These are phyloP conservation scores for Gastrophryne carolinensis DNA, from an alignment of 2,797 vertebrate genomes.

Conservation along the genomic window DNA sequence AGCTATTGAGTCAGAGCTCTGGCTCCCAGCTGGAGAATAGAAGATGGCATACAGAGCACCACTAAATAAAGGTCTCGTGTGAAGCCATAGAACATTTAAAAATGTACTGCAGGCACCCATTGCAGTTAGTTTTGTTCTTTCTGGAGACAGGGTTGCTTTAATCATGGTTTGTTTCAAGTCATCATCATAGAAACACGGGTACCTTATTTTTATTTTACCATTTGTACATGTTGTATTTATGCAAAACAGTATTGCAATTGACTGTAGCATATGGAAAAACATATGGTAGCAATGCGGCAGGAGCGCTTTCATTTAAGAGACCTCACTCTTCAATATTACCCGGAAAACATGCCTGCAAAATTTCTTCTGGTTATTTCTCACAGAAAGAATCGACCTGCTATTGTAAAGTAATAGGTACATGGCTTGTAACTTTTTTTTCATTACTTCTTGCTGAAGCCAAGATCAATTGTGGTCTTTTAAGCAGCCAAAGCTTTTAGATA, in stretches of 20 bases:
- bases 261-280: constrained; percentile 13
- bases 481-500: background rate
- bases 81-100: too few species aligned
- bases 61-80: too few species aligned
- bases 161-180: background rate
- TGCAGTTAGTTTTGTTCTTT: too few species aligned
- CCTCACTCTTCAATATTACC: background rate
- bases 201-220: background rate
- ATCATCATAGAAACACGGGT: background rate
- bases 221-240: background rate
- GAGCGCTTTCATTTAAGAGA: background rate
- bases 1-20: too few species aligned
- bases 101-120: too few species aligned
- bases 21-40: too few species aligned
- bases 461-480: constrained; percentile 7
- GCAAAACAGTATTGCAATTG: background rate
- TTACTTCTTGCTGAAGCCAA: background rate
- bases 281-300: background rate
- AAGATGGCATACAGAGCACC: too few species aligned
- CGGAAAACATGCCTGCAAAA: background rate
- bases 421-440: background rate
- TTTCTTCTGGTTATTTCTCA: background rate
- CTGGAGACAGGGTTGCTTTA: too few species aligned
- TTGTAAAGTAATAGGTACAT: background rate
- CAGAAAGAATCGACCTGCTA: background rate